phyloP scores from a whole-genome alignment of 1,140 invertebrate genomes.

The Ruditapes philippinarum region DNA sequence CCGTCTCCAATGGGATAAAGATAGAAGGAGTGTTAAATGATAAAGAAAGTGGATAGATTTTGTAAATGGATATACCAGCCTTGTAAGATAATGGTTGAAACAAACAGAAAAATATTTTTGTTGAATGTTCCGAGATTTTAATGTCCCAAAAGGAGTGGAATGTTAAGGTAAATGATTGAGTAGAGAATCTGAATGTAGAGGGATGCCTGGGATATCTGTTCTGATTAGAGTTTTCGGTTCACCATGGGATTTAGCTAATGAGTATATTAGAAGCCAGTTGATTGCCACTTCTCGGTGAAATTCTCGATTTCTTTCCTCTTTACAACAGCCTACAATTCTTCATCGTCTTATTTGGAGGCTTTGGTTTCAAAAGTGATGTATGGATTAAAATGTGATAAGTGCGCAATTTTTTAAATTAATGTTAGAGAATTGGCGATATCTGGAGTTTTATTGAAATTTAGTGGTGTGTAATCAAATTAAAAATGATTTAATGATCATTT shows the following conservation, averaged over 20 bases:
- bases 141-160: not conserved
- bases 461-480: no score
- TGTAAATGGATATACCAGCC: not conserved
- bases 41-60: not conserved
- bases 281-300: not conserved
- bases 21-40: no score
- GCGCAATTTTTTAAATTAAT: no score
- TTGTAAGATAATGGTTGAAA: not conserved
- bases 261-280: not conserved
- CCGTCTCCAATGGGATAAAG: not conserved
- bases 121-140: not conserved
- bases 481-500: no score
- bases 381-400: no score
- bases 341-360: not conserved
- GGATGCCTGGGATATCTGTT: slow-evolving; percentile 11
- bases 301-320: not conserved
- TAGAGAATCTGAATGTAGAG: not conserved
- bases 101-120: not conserved
- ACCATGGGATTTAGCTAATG: slow-evolving; percentile 19
- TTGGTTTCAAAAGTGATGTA: no score
- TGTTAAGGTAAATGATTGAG: not conserved
- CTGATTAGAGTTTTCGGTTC: slow-evolving; percentile 1
- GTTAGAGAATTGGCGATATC: no score
- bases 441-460: no score
- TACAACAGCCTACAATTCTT: not conserved